phyloP scores from a whole-genome alignment of 92 coral and sea anemone species.

The Ricordea florida region DNA sequence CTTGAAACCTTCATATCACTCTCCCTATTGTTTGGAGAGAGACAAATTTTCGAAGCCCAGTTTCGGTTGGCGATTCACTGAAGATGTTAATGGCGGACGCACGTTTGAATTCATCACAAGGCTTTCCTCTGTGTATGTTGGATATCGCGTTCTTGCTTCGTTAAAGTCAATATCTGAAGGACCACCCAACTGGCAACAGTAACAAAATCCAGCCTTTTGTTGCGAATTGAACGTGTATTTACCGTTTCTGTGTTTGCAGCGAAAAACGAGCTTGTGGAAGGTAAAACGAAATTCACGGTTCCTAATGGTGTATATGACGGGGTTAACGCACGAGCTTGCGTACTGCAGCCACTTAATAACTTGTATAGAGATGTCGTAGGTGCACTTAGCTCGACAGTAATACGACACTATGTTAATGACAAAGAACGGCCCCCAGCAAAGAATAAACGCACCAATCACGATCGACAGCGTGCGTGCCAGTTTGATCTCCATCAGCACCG shows the following conservation, averaged over 20 bases:
- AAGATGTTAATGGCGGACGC: neutral
- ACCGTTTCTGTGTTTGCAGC: conserved; percentile 74
- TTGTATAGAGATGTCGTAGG: neutral
- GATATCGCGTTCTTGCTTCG: conserved; percentile 56
- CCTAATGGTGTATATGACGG: conserved; percentile 78
- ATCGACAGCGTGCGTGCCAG: conserved; percentile 87
- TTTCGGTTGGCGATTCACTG: neutral
- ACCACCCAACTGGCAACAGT: conserved; percentile 58
- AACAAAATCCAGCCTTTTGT: conserved; percentile 5
- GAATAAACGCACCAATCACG: conserved; percentile 81
- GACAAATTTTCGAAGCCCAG: conserved; percentile 31
- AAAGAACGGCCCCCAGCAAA: conserved; percentile 93
- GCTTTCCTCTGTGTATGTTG: conserved; percentile 63
- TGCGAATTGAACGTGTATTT: conserved; percentile 55
- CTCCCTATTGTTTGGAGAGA: neutral
- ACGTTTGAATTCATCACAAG: conserved; percentile 6
- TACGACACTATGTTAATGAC: conserved; percentile 55
- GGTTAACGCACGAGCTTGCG: conserved; percentile 73
- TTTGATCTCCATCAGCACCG: conserved; percentile 82
- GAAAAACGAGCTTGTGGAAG: conserved; percentile 74
- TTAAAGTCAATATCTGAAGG: conserved; percentile 36
- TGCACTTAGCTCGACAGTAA: conserved; percentile 42
- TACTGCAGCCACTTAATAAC: conserved; percentile 82
- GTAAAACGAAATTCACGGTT: conserved; percentile 84
- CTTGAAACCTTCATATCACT: no score